Conservation (phyloP, 2,113 vertebrate genomes). For the Stictonetta naevosa region DNA sequence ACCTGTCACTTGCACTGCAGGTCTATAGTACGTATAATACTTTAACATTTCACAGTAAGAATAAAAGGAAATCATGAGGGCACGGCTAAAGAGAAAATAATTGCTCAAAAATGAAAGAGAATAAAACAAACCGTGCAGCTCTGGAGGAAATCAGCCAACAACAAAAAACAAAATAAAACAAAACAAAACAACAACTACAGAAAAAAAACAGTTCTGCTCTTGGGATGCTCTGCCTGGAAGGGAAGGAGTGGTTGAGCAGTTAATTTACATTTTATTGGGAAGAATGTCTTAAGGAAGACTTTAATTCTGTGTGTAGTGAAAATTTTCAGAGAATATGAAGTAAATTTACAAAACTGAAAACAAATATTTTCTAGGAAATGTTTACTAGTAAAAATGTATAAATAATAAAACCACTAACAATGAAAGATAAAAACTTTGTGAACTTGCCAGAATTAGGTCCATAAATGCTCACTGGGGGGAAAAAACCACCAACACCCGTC, state of each 20-base stretch:
- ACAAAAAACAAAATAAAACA: no score
- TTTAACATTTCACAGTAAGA: neutral
- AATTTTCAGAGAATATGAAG: neutral
- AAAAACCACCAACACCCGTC: rapidly evolving
- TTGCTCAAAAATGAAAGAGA: neutral
- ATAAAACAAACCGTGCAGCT: neutral
- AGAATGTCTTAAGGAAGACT: neutral
- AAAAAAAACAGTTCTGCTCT: neutral
- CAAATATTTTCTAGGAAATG: neutral
- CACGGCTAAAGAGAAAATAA: neutral
- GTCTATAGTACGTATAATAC: neutral
- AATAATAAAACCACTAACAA: neutral
- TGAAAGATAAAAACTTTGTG: neutral
- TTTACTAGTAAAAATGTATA: neutral
- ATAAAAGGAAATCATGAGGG: neutral
- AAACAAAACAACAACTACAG: no score
- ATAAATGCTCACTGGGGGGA: neutral
- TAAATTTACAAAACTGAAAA: neutral
- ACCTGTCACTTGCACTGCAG: neutral
- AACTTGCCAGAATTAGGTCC: neutral
- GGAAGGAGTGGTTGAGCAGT: rapidly evolving
- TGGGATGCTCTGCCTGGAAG: neutral
- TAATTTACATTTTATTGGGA: neutral
- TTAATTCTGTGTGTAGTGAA: neutral
- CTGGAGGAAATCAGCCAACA: neutral